Evolutionary conservation across 2,797 vertebrate genomes (phyloP), one percentile per base, ranked within the genome.

Genomic region (Eleutherodactylus coqui): DNA sequence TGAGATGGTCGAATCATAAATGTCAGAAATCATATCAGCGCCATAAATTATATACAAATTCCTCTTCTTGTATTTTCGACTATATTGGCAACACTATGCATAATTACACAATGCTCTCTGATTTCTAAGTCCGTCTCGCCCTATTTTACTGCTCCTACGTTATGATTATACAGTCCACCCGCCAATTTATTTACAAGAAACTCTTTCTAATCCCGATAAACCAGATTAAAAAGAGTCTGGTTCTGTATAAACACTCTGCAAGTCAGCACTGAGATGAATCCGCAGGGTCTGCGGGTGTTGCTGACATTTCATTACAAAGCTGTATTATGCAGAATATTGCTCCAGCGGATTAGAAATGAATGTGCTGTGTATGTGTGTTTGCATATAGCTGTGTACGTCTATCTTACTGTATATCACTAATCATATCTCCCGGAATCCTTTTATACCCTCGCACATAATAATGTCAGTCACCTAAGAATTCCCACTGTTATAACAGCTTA

Each of bases 291-390:
- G 43, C 49, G 19, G 32, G 16, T 53, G 36, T 70, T 69, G 34
- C 47, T 79, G 60, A 77, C 62, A 70, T 85, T 85, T 85, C 34
- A 85, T 79, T 79, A 85, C 45, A 45, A 58, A 79, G 49, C 62
- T 70, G 62, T 27, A 79, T 79, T 79, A 76, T 85, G 49, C 83
- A 79, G 76, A 79, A 69, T 45, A 60, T 85, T 85, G 6, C 49
- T 79, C 47, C 36, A 27, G 38, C 73, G 64, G 75, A 72, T 85
- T 79, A 85, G 32, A 60, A 69, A 49, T 16, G 24, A 79, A 55
- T 55, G 73, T 47, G 45, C 45, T 21, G 19, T 67, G 32, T 16
- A 36, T 82, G 60, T 70, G n/a, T 82, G 62, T 82, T 69, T 85
- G 36, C 55, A 85, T 38, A 69, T 69, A 36, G 58, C 41, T 53